phyloP scores from a whole-genome alignment of 2,113 vertebrate genomes.

The Herpetotheres cachinnans region DNA sequence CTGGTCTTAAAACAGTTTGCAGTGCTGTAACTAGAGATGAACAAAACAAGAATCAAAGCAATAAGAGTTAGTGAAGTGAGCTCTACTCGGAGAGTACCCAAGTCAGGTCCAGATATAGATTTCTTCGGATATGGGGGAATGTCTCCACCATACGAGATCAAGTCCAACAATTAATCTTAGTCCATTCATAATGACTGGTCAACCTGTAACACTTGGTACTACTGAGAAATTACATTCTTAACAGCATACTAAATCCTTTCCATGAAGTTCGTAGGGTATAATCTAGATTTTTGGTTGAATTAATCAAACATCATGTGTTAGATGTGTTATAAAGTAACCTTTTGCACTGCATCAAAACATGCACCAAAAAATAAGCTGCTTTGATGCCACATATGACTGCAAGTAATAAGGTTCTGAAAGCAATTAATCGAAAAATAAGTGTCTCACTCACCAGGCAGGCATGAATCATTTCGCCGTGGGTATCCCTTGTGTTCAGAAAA shows the following conservation, averaged over 20 bases:
- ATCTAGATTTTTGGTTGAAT: neutral
- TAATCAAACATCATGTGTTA: neutral
- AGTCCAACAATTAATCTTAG: neutral
- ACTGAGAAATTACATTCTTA: neutral
- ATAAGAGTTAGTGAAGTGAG: neutral
- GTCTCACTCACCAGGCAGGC: neutral
- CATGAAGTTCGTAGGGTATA: neutral
- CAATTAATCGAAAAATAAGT: neutral
- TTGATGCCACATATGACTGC: neutral
- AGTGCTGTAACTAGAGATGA: neutral
- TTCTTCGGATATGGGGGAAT: neutral
- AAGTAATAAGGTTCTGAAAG: neutral
- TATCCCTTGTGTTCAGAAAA: neutral
- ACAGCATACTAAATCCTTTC: neutral
- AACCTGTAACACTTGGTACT: neutral
- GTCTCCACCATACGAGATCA: neutral
- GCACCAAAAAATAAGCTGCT: neutral
- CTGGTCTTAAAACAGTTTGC: neutral
- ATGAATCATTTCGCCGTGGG: neutral
- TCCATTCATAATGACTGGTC: neutral
- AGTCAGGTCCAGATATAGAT: neutral
- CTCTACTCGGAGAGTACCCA: neutral
- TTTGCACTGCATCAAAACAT: neutral
- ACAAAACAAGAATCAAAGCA: neutral
- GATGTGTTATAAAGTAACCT: neutral